Percentiles rank a stretch among this genome's conserved stretches.
Evolutionary conservation across 2,113 vertebrate species (phyloP).

Genomic region (Microcebus jonahi): DNA sequence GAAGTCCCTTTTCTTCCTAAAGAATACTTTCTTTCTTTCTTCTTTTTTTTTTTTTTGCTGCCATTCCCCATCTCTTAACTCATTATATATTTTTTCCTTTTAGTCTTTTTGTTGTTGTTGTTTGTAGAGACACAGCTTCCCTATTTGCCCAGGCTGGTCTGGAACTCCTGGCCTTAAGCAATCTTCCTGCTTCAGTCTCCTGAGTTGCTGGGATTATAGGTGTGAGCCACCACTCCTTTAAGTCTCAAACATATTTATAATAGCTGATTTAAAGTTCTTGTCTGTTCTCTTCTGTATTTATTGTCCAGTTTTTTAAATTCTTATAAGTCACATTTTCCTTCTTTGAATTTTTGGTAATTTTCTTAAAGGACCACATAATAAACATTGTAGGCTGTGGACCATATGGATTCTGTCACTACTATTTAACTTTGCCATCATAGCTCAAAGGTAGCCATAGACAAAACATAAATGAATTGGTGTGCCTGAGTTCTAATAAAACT

Average conservation of each 20-base stretch:
- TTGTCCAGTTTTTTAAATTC: neutral
- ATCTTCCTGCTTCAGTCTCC: no score
- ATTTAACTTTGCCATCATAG: neutral
- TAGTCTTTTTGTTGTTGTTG: neutral
- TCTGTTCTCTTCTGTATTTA: neutral
- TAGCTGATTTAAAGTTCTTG: neutral
- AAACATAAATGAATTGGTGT: neutral
- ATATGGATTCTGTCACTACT: neutral
- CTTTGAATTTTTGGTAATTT: constrained; percentile 12
- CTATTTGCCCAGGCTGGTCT: no score
- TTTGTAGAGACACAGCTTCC: no score
- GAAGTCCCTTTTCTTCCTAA: neutral
- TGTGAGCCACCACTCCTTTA: no score
- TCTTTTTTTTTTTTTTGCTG: neutral
- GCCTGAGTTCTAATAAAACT: neutral
- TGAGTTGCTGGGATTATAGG: no score
- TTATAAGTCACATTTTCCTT: neutral
- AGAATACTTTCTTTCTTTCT: neutral
- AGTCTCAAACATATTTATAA: neutral
- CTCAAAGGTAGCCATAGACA: neutral
- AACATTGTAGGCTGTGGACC: neutral
- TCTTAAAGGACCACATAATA: neutral
- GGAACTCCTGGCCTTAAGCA: no score
- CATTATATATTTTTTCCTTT: neutral
- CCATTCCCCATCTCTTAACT: neutral